These are phyloP conservation scores for Amiota minor DNA, from an alignment of 2,888 invertebrate genomes.

Conservation along the genomic window DNA sequence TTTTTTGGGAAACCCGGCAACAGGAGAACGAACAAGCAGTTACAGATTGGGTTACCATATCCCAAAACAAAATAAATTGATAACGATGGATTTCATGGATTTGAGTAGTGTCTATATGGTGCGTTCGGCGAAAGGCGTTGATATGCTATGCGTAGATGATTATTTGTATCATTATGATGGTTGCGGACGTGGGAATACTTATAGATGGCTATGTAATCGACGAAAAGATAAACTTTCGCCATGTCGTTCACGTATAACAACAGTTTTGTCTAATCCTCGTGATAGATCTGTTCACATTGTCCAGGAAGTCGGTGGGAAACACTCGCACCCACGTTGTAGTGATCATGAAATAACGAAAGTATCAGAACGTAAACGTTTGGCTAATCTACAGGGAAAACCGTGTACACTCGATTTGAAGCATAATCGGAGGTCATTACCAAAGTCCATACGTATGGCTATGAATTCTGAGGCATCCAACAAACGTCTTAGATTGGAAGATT, in stretches of 20 bases:
- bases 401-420: constrained; percentile 42
- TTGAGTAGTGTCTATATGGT: constrained; percentile 58
- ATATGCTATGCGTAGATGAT: constrained; percentile 67
- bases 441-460: constrained; percentile 47
- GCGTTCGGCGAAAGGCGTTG: constrained; percentile 67
- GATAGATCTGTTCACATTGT: constrained; percentile 59
- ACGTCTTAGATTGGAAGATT: neutral
- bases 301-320: constrained; percentile 55
- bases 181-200: constrained; percentile 60
- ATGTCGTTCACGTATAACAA: constrained; percentile 64
- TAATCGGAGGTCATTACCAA: constrained; percentile 43
- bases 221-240: constrained; percentile 62
- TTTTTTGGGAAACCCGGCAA: constrained; percentile 56
- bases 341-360: constrained; percentile 63
- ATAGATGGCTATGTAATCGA: constrained; percentile 66
- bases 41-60: constrained; percentile 23
- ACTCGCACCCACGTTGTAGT: constrained; percentile 63
- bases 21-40: constrained; percentile 51
- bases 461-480: too few relatives aligned
- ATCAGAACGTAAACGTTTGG: constrained; percentile 62
- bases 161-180: constrained; percentile 68
- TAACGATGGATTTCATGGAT: constrained; percentile 51
- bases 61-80: constrained; percentile 33
- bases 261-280: constrained; percentile 52
- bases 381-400: constrained; percentile 50